Evolutionary conservation across 2,113 vertebrate genomes (phyloP).

Genomic region (Hydrolagus affinis): DNA sequence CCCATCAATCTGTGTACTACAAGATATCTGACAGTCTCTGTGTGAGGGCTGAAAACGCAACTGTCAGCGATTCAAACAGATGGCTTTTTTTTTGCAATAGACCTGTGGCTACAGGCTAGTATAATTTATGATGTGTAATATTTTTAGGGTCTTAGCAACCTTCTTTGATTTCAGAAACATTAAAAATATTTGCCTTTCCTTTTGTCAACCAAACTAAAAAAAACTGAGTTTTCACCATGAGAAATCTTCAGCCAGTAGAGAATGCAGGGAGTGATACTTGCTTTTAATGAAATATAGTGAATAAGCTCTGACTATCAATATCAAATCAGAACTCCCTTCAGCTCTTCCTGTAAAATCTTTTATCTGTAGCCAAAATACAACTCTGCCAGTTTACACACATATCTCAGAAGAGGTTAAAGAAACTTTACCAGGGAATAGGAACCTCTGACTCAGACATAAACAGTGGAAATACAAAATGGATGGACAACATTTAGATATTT

Average conservation of each 20-base stretch:
- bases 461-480: neutral
- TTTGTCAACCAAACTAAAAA: constrained; percentile 11
- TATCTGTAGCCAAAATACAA: constrained; percentile 24
- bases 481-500: neutral
- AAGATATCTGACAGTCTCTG: constrained; percentile 1
- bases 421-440: neutral
- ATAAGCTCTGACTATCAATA: constrained; percentile 11
- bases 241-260: constrained; percentile 15
- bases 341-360: constrained; percentile 22
- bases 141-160: constrained; percentile 29
- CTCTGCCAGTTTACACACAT: constrained; percentile 3
- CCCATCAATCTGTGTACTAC: constrained; percentile 11
- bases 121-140: constrained; percentile 21
- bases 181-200: constrained; percentile 19
- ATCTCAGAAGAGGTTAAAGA: neutral
- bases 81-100: neutral
- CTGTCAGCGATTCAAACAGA: constrained; percentile 4
- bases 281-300: constrained; percentile 2
- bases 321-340: constrained; percentile 25
- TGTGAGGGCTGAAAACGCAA: constrained; percentile 24
- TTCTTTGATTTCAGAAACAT: constrained; percentile 30
- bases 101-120: neutral
- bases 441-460: neutral
- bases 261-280: constrained; percentile 11
- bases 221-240: neutral